Evolutionary conservation across 2,797 vertebrate genomes (phyloP).

Genomic region (Trichosurus vulpecula): DNA sequence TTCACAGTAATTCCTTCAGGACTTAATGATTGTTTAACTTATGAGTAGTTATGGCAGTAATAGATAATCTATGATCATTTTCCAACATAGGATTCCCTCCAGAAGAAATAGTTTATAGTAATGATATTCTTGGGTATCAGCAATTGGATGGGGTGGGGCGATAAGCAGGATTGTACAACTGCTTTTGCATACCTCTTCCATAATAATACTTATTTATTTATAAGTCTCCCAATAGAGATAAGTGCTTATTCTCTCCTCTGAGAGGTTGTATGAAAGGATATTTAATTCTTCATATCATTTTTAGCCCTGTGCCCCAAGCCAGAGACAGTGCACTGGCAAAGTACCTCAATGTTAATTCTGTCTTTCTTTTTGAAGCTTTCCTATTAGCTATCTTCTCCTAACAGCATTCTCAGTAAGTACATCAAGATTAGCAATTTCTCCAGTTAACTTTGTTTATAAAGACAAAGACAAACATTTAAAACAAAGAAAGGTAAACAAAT

Average conservation of each 20-base stretch:
- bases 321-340: neutral
- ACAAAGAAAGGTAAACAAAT: neutral
- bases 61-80: neutral
- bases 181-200: neutral
- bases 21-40: constrained; percentile 51
- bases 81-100: neutral
- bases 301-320: neutral
- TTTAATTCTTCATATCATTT: neutral
- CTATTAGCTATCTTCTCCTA: neutral
- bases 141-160: too few relatives aligned
- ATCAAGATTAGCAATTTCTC: neutral
- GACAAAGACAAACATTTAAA: neutral
- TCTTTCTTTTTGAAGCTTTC: neutral
- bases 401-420: neutral
- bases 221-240: neutral
- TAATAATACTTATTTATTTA: neutral
- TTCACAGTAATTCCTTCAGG: constrained; percentile 34
- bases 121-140: neutral
- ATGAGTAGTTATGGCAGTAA: constrained; percentile 1
- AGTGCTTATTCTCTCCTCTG: too few relatives aligned
- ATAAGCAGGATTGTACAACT: neutral
- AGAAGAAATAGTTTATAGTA: neutral
- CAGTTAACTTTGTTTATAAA: neutral
- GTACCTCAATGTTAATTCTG: neutral
- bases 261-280: neutral